phyloP scores from a whole-genome alignment of 2,797 vertebrate species.

The Rhinophrynus dorsalis region DNA sequence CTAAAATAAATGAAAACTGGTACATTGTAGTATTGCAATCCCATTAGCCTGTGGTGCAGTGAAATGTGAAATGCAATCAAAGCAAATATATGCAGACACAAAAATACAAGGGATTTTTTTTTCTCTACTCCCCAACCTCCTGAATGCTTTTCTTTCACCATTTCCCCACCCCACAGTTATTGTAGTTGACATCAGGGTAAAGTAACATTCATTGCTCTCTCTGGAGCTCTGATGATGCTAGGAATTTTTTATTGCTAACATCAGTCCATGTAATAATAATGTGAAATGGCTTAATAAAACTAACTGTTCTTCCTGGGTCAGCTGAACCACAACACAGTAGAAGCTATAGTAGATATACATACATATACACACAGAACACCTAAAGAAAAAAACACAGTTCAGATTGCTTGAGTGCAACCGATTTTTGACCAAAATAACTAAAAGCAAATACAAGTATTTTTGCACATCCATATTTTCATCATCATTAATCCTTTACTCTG shows the following conservation, averaged over 20 bases:
- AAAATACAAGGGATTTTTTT: conserved; percentile 37
- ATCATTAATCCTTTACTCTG: too few species aligned
- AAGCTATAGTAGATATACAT: too few species aligned
- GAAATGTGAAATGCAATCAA: conserved; percentile 52
- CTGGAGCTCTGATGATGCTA: conserved; percentile 63
- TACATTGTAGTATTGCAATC: conserved; percentile 45
- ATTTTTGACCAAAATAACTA: too few species aligned
- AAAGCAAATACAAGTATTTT: too few species aligned
- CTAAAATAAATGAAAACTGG: conserved; percentile 46
- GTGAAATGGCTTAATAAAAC: conserved; percentile 74
- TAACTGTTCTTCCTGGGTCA: conserved; percentile 57
- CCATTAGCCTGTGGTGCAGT: conserved; percentile 47
- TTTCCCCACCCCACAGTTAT: conserved; percentile 59
- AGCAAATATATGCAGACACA: conserved; percentile 52
- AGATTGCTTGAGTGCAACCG: too few species aligned
- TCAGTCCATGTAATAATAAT: conserved; percentile 60
- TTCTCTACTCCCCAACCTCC: conserved; percentile 52
- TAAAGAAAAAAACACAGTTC: too few species aligned
- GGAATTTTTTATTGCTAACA: conserved; percentile 66
- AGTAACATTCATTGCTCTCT: conserved; percentile 65
- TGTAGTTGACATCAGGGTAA: conserved; percentile 64
- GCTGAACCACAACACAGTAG: conserved; percentile 55
- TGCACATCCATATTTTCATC: too few species aligned
- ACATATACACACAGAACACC: too few species aligned
- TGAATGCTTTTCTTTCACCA: conserved; percentile 62